Evolutionary conservation across 2,888 invertebrate species (phyloP).

Genomic region (Ochropleura plecta): DNA sequence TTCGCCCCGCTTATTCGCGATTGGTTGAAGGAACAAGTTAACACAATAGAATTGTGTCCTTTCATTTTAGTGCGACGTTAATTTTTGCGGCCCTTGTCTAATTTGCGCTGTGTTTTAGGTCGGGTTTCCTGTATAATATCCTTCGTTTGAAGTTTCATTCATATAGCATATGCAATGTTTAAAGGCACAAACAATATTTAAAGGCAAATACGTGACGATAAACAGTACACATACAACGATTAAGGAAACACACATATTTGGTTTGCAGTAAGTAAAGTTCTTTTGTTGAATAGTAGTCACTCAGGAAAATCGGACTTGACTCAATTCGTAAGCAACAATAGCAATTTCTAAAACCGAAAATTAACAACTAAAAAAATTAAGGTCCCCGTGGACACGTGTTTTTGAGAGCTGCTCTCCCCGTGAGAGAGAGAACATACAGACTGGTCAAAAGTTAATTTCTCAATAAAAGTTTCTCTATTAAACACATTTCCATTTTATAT

Average conservation of each 20-base stretch:
- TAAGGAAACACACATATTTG: too few relatives aligned
- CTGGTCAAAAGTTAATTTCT: background rate
- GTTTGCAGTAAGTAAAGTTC: background rate
- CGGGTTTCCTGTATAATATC: conserved; percentile 29
- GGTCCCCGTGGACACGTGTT: too few relatives aligned
- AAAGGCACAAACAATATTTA: too few relatives aligned
- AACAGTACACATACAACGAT: background rate
- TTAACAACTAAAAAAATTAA: background rate
- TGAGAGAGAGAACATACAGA: background rate
- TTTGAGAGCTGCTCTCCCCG: background rate
- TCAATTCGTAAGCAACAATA: background rate
- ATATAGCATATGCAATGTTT: background rate
- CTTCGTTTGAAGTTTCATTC: conserved; percentile 17
- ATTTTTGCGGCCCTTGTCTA: conserved; percentile 51
- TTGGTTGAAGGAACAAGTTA: conserved; percentile 66
- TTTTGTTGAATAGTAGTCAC: background rate
- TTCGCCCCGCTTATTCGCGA: conserved; percentile 77
- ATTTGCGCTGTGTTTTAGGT: conserved; percentile 40
- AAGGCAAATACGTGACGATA: too few relatives aligned
- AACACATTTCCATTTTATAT: background rate
- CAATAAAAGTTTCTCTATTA: background rate
- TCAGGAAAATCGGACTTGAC: background rate
- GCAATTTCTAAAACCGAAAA: background rate
- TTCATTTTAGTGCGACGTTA: conserved; percentile 44
- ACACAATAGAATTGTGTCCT: conserved; percentile 86